phyloP scores from a whole-genome alignment of 2,888 invertebrate genomes.

The Ichneumoninae sp. region DNA sequence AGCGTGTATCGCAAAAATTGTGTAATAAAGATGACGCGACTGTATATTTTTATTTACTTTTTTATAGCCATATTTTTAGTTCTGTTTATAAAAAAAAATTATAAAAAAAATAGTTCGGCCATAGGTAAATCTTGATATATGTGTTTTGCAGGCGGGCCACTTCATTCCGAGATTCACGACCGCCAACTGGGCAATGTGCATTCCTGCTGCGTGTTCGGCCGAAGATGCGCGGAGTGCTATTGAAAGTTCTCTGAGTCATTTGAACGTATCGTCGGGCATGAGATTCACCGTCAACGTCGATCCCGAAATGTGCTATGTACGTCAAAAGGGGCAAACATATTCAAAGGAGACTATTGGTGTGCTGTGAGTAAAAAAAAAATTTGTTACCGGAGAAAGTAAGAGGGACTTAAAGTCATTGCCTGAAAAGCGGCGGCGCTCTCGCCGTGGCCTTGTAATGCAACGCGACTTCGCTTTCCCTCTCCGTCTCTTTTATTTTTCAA shows the following conservation, averaged over 20 bases:
- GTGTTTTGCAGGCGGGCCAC: conserved; percentile 88
- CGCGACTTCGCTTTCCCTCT: conserved; percentile 3
- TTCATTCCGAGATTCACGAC: conserved; percentile 90
- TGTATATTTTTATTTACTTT: no score
- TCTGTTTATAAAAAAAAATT: not conserved
- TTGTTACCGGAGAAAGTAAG: not conserved
- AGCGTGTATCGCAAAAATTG: not conserved
- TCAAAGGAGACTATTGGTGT: conserved; percentile 85
- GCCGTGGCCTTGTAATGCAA: conserved; percentile 1
- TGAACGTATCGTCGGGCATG: conserved; percentile 87
- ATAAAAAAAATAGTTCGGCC: not conserved
- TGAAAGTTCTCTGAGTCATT: conserved; percentile 87
- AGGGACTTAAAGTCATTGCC: conserved; percentile 7
- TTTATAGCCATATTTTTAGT: not conserved
- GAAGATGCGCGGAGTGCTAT: conserved; percentile 87
- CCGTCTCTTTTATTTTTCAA: not conserved
- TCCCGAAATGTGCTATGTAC: conserved; percentile 87
- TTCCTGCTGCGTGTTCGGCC: conserved; percentile 88
- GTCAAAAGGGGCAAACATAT: conserved; percentile 80
- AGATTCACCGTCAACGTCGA: conserved; percentile 87
- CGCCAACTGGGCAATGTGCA: conserved; percentile 89
- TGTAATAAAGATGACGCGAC: no score
- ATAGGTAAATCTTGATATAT: not conserved
- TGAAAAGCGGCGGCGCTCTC: conserved; percentile 25
- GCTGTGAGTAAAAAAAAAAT: conserved; percentile 82